These are phyloP conservation scores for Papilio elwesi DNA, from an alignment of 2,888 invertebrate genomes.

Conservation along the genomic window DNA sequence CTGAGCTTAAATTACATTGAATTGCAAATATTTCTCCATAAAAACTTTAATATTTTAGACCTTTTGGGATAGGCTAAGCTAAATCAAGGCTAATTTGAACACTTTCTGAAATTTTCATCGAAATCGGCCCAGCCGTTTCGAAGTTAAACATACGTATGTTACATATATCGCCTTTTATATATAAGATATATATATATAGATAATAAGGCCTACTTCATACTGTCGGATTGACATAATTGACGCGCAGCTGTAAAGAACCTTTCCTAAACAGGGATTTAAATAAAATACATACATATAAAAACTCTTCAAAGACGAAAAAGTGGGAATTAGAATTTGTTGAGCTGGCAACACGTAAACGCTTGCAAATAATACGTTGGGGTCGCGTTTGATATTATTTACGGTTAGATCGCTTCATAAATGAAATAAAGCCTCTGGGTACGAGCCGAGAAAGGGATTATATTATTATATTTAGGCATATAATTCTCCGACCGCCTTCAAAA, in stretches of 20 bases:
- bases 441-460: conserved; percentile 55
- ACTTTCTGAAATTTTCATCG: no score
- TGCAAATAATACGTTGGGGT: conserved; percentile 46
- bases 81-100: no score
- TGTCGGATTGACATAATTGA: no score
- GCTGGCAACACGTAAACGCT: conserved; percentile 40
- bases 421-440: conserved; percentile 50
- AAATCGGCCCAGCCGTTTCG: no score
- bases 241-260: neutral
- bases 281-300: conserved; percentile 34
- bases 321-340: conserved; percentile 28
- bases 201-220: no score
- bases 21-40: no score
- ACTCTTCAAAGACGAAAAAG: conserved; percentile 22
- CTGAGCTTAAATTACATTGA: no score
- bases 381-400: conserved; percentile 56
- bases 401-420: conserved; percentile 52
- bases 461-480: conserved; percentile 56
- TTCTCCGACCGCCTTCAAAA: conserved; percentile 46
- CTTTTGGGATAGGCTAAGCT: no score
- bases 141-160: no score
- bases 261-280: conserved; percentile 20
- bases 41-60: no score
- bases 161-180: no score
- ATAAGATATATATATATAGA: no score